phyloP scores from a whole-genome alignment of 92 coral and sea anemone genomes.

The Porites rus region DNA sequence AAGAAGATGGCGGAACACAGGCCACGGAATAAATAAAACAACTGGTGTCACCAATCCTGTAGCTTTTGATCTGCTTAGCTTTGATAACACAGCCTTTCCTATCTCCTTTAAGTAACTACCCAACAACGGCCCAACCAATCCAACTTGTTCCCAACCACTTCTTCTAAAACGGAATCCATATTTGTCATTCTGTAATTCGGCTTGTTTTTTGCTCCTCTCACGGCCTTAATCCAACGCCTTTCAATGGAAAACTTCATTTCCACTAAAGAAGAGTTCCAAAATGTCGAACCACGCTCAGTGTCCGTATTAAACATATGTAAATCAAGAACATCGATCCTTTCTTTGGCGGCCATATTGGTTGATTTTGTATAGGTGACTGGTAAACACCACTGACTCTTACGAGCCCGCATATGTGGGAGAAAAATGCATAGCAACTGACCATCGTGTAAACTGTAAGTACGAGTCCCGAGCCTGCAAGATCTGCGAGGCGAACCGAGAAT shows the following conservation, averaged over 20 bases:
- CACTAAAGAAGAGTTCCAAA: constrained; percentile 54
- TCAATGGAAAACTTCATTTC: constrained; percentile 71
- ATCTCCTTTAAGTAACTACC: constrained; percentile 62
- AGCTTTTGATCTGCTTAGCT: constrained; percentile 55
- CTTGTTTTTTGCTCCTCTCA: constrained; percentile 57
- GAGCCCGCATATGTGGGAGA: too few relatives aligned
- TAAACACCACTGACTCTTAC: too few relatives aligned
- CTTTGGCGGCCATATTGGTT: too few relatives aligned
- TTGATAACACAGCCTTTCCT: constrained; percentile 33
- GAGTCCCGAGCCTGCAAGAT: not conserved
- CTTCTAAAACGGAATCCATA: constrained; percentile 64
- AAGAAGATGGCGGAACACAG: constrained; percentile 60
- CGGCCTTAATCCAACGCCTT: constrained; percentile 58
- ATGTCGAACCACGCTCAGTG: constrained; percentile 57
- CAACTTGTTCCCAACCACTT: constrained; percentile 57
- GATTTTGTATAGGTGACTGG: too few relatives aligned
- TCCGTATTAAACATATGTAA: not conserved
- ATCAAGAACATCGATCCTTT: too few relatives aligned
- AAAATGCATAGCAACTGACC: too few relatives aligned
- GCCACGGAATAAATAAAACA: constrained; percentile 57
- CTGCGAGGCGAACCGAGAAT: constrained; percentile 3
- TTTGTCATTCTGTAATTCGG: constrained; percentile 69
- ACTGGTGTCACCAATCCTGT: constrained; percentile 66
- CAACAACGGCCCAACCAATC: constrained; percentile 71
- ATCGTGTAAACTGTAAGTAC: too few relatives aligned